Evolutionary conservation across 1,140 invertebrate species (phyloP).

Genomic region (Mylabris phalerata): DNA sequence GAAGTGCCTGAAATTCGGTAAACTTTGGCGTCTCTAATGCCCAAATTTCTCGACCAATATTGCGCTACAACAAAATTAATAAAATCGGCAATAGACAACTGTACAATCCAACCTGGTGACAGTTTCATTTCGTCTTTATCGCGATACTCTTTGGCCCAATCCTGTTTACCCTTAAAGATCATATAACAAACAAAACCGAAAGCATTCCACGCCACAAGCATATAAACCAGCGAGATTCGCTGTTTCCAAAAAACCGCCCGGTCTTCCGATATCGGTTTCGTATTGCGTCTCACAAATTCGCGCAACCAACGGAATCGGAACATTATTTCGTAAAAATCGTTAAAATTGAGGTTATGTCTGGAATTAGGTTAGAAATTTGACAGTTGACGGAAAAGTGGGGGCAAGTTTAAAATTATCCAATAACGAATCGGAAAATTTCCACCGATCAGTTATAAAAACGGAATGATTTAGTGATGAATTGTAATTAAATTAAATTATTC

Average conservation of each 20-base stretch:
- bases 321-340: neutral
- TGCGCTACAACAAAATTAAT: slow-evolving; percentile 34
- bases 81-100: too few species aligned
- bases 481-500: too few species aligned
- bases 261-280: slow-evolving; percentile 52
- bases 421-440: too few species aligned
- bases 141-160: slow-evolving; percentile 58
- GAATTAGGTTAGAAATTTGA: too few species aligned
- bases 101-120: slow-evolving; percentile 43
- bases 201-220: slow-evolving; percentile 55
- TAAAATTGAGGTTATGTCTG: too few species aligned
- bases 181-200: slow-evolving; percentile 54
- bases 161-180: slow-evolving; percentile 49
- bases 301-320: slow-evolving; percentile 43
- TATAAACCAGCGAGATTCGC: slow-evolving; percentile 52
- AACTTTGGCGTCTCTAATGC: slow-evolving; percentile 50
- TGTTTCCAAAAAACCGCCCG: slow-evolving; percentile 52
- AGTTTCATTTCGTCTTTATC: slow-evolving; percentile 48
- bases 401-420: too few species aligned
- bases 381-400: too few species aligned
- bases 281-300: slow-evolving; percentile 49
- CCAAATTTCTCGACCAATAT: slow-evolving; percentile 47
- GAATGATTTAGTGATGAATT: too few species aligned
- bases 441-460: too few species aligned
- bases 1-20: slow-evolving; percentile 46